Conservation (phyloP, 2,113 vertebrate genomes). For the Crypturellus undulatus region DNA sequence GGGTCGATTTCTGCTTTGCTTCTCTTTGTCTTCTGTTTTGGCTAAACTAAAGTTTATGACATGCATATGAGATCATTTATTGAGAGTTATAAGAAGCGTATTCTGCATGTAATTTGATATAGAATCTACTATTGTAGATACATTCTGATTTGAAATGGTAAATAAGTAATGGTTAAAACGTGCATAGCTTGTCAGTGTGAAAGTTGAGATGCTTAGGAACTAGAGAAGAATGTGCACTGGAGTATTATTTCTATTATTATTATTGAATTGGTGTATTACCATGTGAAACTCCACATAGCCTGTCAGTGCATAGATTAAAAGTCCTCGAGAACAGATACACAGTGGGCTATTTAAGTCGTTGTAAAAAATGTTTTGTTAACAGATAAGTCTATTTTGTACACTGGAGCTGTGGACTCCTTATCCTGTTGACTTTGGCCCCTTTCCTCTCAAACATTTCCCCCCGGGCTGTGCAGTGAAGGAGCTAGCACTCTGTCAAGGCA, state of each 20-base stretch:
- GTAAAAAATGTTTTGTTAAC: slow-evolving; percentile 14
- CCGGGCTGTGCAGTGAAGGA: not conserved
- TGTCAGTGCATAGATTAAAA: slow-evolving; percentile 39
- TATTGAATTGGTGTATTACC: slow-evolving; percentile 57
- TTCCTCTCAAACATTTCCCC: not conserved
- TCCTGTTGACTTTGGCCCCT: slow-evolving; percentile 66
- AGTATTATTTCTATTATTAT: not conserved
- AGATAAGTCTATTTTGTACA: slow-evolving; percentile 40
- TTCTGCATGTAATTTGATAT: slow-evolving; percentile 60
- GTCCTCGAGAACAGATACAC: not conserved
- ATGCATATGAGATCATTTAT: slow-evolving; percentile 64
- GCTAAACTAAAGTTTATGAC: slow-evolving; percentile 54
- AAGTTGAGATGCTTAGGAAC: slow-evolving; percentile 29
- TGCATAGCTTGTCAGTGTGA: not conserved
- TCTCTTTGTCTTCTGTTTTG: slow-evolving; percentile 56
- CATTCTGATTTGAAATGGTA: slow-evolving; percentile 55
- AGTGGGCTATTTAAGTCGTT: slow-evolving; percentile 48
- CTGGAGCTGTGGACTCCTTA: slow-evolving; percentile 46
- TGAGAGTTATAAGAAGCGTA: slow-evolving; percentile 54
- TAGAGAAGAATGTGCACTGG: slow-evolving; percentile 12
- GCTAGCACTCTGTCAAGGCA: not conserved
- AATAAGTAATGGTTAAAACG: slow-evolving; percentile 20
- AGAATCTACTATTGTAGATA: slow-evolving; percentile 3
- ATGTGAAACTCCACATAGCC: slow-evolving; percentile 58
- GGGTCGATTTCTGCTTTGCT: slow-evolving; percentile 41